Conservation (phyloP, 2,113 vertebrate species). For the Oenanthe oenanthe region DNA sequence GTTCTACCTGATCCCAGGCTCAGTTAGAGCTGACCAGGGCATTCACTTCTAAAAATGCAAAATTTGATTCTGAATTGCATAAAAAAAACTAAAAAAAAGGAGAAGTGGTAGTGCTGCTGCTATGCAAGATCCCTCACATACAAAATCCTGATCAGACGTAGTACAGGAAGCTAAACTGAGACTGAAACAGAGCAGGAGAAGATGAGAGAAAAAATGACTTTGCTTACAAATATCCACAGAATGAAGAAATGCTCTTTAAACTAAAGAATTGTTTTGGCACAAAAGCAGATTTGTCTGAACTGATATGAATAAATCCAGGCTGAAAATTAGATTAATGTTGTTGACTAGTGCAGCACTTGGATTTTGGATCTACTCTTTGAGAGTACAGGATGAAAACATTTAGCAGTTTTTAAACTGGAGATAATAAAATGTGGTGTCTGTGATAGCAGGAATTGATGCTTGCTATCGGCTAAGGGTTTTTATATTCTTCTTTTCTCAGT, state of each 20-base stretch:
- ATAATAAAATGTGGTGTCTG: not conserved
- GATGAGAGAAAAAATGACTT: not conserved
- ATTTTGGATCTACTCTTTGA: not conserved
- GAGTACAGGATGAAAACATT: not conserved
- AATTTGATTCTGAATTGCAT: not conserved
- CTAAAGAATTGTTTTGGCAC: not conserved
- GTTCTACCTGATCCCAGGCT: not conserved
- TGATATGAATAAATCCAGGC: not conserved
- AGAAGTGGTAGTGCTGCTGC: not conserved
- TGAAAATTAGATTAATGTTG: slow-evolving; percentile 23
- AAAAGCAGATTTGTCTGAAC: not conserved
- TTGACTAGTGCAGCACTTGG: not conserved
- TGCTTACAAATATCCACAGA: not conserved
- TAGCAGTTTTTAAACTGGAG: not conserved
- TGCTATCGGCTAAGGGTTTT: not conserved
- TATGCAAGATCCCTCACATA: not conserved
- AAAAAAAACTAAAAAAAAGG: not conserved
- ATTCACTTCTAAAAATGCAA: not conserved
- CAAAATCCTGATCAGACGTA: not conserved
- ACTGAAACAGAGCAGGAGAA: not conserved
- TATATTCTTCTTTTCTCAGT: not conserved
- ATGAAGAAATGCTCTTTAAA: not conserved
- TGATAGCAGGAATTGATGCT: not conserved
- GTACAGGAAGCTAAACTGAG: not conserved
- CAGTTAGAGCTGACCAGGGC: not conserved